Percentiles rank a stretch among this genome's conserved stretches.
Evolutionary conservation across 2,113 vertebrate species (phyloP).

Genomic region (Hemibagrus wyckioides): DNA sequence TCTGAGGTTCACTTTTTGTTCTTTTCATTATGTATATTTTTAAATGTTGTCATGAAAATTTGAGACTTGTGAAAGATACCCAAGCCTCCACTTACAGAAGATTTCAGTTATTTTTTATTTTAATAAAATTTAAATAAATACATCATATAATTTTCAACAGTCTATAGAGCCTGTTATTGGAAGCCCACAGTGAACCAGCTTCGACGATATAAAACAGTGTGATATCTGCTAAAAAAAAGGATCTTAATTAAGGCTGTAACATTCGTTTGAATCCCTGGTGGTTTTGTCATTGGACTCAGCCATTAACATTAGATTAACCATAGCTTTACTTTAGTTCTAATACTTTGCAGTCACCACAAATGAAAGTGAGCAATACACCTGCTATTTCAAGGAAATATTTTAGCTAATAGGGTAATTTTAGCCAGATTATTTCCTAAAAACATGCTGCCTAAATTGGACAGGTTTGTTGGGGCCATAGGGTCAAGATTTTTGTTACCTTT

Average conservation of each 20-base stretch:
- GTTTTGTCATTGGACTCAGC: slow-evolving; percentile 7
- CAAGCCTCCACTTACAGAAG: not conserved
- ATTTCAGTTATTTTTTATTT: not conserved
- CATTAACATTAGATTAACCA: slow-evolving; percentile 8
- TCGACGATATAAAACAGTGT: not conserved
- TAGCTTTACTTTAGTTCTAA: not conserved
- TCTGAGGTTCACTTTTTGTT: not conserved
- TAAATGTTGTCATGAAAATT: not conserved
- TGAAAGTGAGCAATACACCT: not conserved
- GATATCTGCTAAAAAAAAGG: not conserved
- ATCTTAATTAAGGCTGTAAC: not conserved
- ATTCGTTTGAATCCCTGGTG: not conserved
- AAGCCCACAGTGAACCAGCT: not conserved
- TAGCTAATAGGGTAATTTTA: not conserved
- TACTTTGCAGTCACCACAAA: not conserved
- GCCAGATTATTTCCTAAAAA: not conserved
- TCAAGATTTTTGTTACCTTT: not conserved
- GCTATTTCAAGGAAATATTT: not conserved
- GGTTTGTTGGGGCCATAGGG: not conserved
- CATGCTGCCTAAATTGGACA: not conserved
- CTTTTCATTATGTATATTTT: not conserved
- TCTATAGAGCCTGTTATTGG: not conserved
- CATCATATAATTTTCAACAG: not conserved
- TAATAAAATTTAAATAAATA: not conserved
- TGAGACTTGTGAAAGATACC: not conserved